Conservation (phyloP, 2,113 vertebrate genomes). For the Planiliza haematocheilus region DNA sequence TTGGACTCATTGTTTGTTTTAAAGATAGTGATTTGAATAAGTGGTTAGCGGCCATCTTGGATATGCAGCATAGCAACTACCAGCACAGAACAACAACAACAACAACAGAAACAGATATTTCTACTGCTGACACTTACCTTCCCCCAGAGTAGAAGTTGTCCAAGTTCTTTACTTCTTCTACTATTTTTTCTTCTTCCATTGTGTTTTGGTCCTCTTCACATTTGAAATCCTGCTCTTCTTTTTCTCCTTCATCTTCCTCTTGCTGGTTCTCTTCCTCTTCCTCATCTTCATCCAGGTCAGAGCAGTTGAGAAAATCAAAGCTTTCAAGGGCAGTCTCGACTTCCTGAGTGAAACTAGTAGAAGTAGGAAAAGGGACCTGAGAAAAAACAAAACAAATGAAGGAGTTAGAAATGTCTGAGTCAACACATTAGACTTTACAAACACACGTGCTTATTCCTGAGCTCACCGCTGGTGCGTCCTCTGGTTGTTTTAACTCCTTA, state of each 20-base stretch:
- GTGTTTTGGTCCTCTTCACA: slow-evolving; percentile 45
- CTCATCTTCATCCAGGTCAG: slow-evolving; percentile 89
- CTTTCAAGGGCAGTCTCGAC: slow-evolving; percentile 95
- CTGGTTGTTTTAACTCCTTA: slow-evolving; percentile 86
- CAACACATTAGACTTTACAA: background rate
- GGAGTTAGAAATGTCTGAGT: background rate
- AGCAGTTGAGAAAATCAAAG: slow-evolving; percentile 96
- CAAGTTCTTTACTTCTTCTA: slow-evolving; percentile 43
- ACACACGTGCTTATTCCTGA: background rate
- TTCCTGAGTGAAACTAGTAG: slow-evolving; percentile 92
- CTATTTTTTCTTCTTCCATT: slow-evolving; percentile 26
- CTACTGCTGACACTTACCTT: slow-evolving; percentile 64
- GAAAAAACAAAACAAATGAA: slow-evolving; percentile 25
- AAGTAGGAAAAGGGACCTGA: slow-evolving; percentile 88
- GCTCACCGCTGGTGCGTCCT: slow-evolving; percentile 88
- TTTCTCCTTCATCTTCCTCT: slow-evolving; percentile 2
- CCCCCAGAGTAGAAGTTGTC: slow-evolving; percentile 57
- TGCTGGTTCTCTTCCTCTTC: slow-evolving; percentile 47
- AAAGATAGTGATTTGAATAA: too few species aligned
- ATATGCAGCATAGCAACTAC: background rate
- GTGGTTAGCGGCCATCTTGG: background rate
- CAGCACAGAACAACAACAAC: background rate
- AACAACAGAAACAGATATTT: background rate
- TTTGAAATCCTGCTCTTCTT: slow-evolving; percentile 15
- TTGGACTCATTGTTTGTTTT: background rate